These are phyloP conservation scores for Pocillopora verrucosa DNA, from an alignment of 64 coral and sea anemone species.

Conservation along the genomic window DNA sequence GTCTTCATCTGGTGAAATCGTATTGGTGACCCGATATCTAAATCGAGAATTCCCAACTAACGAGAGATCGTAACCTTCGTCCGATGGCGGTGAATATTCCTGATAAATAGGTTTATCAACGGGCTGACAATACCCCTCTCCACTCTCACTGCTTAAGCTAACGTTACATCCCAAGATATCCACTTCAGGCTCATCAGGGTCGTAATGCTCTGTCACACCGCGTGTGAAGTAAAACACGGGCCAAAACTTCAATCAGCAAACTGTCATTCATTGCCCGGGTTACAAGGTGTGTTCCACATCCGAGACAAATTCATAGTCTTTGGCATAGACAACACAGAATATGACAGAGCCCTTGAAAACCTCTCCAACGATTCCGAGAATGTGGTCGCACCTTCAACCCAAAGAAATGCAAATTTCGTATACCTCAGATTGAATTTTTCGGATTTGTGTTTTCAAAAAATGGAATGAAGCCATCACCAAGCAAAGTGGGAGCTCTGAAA, in stretches of 20 bases:
- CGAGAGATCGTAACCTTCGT: not conserved
- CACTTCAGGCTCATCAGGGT: not conserved
- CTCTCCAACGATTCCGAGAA: too few relatives aligned
- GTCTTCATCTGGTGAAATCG: not conserved
- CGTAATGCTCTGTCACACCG: not conserved
- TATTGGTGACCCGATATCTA: not conserved
- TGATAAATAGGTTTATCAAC: conserved; percentile 10
- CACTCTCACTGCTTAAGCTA: not conserved
- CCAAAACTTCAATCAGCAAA: not conserved
- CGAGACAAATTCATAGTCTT: conserved; percentile 4
- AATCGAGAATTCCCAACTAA: not conserved
- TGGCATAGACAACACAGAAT: not conserved
- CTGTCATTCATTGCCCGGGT: not conserved
- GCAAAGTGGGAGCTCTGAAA: too few relatives aligned
- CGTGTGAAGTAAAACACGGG: not conserved
- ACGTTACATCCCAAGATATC: not conserved
- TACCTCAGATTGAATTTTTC: too few relatives aligned
- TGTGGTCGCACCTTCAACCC: too few relatives aligned
- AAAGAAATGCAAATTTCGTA: too few relatives aligned
- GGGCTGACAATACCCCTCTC: not conserved
- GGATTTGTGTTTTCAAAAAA: too few relatives aligned
- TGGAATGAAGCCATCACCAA: too few relatives aligned
- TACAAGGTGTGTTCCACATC: not conserved
- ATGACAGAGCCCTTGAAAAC: too few relatives aligned
- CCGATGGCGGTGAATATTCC: not conserved